Evolutionary conservation across 2,797 vertebrate species (phyloP).

Genomic region (Hafferia zeledoni): DNA sequence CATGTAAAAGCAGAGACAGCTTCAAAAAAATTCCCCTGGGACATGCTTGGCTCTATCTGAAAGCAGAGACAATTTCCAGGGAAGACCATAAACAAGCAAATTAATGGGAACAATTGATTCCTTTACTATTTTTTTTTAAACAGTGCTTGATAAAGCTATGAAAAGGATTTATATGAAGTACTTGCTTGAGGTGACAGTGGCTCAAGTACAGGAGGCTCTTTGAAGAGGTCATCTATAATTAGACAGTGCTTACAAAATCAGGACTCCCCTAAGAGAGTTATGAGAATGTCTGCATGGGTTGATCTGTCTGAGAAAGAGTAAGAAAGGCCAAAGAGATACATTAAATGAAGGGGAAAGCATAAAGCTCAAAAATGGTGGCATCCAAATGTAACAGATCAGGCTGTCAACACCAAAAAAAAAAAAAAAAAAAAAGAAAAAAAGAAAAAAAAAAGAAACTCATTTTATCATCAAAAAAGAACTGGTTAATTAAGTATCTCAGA

Average conservation of each 20-base stretch:
- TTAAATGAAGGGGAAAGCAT: not conserved
- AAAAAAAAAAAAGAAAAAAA: not conserved
- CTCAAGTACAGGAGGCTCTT: not conserved
- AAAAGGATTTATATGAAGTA: not conserved
- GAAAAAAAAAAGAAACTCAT: not conserved
- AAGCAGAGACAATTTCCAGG: not conserved
- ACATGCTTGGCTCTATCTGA: not conserved
- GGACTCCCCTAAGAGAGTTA: not conserved
- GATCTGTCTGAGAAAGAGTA: not conserved
- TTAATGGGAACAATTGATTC: not conserved
- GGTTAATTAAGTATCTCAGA: not conserved
- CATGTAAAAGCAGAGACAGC: not conserved
- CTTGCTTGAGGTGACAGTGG: not conserved
- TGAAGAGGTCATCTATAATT: not conserved
- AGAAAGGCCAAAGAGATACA: not conserved
- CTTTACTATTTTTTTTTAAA: not conserved
- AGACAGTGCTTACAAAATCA: not conserved
- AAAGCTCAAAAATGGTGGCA: not conserved
- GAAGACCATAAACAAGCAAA: not conserved
- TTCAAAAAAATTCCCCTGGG: not conserved
- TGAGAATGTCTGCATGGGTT: not conserved
- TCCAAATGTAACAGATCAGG: not conserved
- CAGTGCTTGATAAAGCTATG: not conserved
- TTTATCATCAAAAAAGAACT: not conserved
- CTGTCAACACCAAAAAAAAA: not conserved